These are phyloP conservation scores for Drosophila triauraria DNA, from an alignment of 1,140 invertebrate genomes.

Conservation along the genomic window DNA sequence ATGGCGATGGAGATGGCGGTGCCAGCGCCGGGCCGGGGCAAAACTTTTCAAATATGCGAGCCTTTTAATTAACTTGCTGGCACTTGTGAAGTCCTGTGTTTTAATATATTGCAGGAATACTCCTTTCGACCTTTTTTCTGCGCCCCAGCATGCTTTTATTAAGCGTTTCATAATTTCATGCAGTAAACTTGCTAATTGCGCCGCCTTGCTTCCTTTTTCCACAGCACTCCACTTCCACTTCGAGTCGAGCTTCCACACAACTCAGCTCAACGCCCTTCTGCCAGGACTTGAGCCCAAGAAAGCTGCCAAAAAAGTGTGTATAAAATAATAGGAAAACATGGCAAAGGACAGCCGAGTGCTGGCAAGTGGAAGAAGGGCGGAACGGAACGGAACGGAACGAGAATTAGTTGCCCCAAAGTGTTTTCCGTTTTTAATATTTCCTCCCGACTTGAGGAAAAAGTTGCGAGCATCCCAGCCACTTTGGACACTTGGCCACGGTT, in stretches of 20 bases:
- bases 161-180: conserved; percentile 82
- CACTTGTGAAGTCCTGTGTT: conserved; percentile 52
- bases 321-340: conserved; percentile 53
- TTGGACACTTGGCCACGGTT: conserved; percentile 58
- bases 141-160: conserved; percentile 56
- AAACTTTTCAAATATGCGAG: conserved; percentile 80
- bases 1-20: conserved; percentile 15
- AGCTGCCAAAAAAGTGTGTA: conserved; percentile 68
- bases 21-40: conserved; percentile 7
- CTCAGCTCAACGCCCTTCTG: conserved; percentile 46
- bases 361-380: conserved; percentile 14
- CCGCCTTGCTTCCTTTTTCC: conserved; percentile 68
- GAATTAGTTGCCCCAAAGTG: conserved; percentile 80
- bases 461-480: conserved; percentile 51
- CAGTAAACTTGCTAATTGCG: conserved; percentile 83
- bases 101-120: conserved; percentile 50
- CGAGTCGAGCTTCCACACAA: conserved; percentile 19
- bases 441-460: conserved; percentile 59
- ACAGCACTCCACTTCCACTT: conserved; percentile 50
- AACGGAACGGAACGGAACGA: conserved; percentile 9
- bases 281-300: conserved; percentile 57
- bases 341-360: conserved; percentile 38
- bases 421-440: conserved; percentile 83
- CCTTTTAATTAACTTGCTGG: conserved; percentile 77
- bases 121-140: conserved; percentile 23